A percentile compares a stretch with the other conserved stretches of the same genome.
phyloP scores from a whole-genome alignment of 2,113 vertebrate species.

The Myotis yumanensis region DNA sequence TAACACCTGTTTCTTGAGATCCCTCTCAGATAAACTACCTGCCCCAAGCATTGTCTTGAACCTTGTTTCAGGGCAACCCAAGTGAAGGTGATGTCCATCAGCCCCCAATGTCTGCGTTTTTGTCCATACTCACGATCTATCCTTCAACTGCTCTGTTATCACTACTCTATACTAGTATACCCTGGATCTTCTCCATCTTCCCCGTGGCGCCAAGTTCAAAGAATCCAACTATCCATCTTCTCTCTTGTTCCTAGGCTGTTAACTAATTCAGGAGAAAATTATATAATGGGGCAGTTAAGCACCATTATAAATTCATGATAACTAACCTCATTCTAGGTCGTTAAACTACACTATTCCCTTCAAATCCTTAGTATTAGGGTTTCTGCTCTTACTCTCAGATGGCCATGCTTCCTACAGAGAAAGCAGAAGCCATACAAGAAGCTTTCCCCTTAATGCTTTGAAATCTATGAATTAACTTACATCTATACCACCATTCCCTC shows the following conservation, averaged over 20 bases:
- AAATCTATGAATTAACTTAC: neutral
- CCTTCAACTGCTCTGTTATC: neutral
- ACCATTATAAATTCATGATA: neutral
- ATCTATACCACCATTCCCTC: neutral
- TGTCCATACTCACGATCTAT: neutral
- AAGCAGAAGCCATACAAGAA: neutral
- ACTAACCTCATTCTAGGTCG: neutral
- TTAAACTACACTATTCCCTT: neutral
- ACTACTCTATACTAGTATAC: neutral
- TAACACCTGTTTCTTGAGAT: neutral
- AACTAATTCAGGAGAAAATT: neutral
- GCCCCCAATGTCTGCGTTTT: neutral
- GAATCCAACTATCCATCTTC: neutral
- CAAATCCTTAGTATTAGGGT: neutral
- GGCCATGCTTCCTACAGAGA: neutral
- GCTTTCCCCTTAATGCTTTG: neutral
- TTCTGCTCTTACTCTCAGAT: neutral
- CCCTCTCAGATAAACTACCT: neutral
- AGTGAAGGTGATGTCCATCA: neutral
- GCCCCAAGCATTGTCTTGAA: neutral
- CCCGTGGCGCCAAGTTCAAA: neutral
- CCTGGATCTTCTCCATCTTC: neutral
- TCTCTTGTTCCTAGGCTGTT: neutral
- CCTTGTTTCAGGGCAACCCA: neutral
- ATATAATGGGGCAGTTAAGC: neutral